Base-by-base conservation (phyloP, 2,113 vertebrate species). In the Corapipo altera region DNA sequence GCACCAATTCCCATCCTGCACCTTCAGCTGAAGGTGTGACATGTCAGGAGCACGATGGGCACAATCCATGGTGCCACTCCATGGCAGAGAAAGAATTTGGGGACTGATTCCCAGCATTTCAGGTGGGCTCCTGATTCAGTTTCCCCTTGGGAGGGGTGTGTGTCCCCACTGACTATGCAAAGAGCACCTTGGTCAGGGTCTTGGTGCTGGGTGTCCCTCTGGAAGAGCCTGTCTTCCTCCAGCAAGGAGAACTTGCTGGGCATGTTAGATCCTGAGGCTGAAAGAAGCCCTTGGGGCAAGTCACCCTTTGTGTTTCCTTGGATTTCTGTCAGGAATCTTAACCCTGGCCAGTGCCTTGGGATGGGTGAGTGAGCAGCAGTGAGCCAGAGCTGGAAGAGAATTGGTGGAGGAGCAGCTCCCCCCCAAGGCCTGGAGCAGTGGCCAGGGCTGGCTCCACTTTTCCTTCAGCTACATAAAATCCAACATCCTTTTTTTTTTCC, bases 391-490 rank as follows among this genome's bases (percentile, higher is more conserved):
- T 33, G 33, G 3, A 5, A 23, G 58, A 65, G 37, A 26, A 91
- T 91, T 66, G 35, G 5, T 11, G 61, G 93, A 24, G 3, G 58
- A 83, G 95, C 96, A 96, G 93, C 93, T 96, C 95, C 95, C 82
- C 64, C 88, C 11, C 69, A 37, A 69, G 89, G 95, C 72, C 41
- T 83, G 26, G 2, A 61, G 30, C 61, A 74, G 95, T 6, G 35
- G 70, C 73, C 64, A 11, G 57, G 54, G 43, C 89, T 78, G 88
- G 59, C 73, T 84, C 66, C 0, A 7, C 54, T 39, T 33, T 23
- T 85, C 1, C 35, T 67, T 55, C 66, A 23, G 52, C 57, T 73
- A 5, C 78, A 15, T 5, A 43, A 82, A 79, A 85, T 35, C 79
- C 71, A 72, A 5, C 33, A 6, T 21, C 44, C 39, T 74, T 22